phyloP scores from a whole-genome alignment of 2,797 vertebrate genomes.

The Acanthurus leucopareius region DNA sequence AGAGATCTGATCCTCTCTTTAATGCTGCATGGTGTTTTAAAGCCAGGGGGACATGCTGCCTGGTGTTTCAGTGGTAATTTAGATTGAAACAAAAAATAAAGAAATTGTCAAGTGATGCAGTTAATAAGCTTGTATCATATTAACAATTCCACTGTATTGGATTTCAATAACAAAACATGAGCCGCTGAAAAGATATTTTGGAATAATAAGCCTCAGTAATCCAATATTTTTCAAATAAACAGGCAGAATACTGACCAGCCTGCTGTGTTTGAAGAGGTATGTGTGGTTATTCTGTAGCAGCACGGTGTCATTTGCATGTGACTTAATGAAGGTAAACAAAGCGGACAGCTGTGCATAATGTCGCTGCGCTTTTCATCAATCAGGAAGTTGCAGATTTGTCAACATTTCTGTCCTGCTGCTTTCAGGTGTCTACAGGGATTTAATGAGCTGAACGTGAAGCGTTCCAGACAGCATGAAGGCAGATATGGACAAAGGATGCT shows the following conservation, averaged over 20 bases:
- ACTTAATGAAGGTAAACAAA: constrained; percentile 27
- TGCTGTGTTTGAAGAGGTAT: neutral
- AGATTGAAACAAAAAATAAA: neutral
- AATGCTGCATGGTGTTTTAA: neutral
- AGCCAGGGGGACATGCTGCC: neutral
- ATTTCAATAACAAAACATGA: constrained; percentile 17
- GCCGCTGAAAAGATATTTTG: neutral
- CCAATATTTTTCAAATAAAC: neutral
- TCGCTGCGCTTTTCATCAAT: neutral
- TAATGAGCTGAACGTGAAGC: neutral
- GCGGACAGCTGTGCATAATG: constrained; percentile 3
- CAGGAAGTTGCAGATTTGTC: neutral
- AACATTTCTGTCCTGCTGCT: neutral
- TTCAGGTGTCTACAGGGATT: neutral
- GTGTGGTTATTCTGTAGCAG: neutral
- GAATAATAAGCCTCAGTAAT: neutral
- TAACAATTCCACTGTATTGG: neutral
- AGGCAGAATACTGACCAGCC: neutral
- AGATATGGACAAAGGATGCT: neutral
- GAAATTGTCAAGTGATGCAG: neutral
- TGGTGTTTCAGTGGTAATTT: neutral
- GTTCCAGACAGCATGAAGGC: neutral
- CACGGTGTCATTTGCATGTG: constrained; percentile 9
- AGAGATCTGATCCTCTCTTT: constrained; percentile 2
- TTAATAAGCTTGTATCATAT: neutral